Evolutionary conservation across 1,140 invertebrate genomes (phyloP).

Genomic region (Platyscapa corneri): DNA sequence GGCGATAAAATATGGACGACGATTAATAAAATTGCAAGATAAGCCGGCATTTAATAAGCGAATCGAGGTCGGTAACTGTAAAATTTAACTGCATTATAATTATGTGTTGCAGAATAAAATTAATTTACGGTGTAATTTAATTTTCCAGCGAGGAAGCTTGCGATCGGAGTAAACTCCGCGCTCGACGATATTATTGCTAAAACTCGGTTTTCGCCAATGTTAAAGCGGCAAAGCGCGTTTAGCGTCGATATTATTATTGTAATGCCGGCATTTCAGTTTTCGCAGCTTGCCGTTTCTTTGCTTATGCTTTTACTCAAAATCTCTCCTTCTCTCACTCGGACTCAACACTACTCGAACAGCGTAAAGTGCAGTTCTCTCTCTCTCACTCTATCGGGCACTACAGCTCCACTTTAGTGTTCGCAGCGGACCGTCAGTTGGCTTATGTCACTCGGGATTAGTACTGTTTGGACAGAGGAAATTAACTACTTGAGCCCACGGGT

Average conservation of each 20-base stretch:
- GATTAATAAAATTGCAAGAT: too few relatives aligned
- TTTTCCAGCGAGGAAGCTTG: not conserved
- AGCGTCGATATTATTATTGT: not conserved
- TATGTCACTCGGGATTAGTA: constrained; percentile 72
- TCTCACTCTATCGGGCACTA: constrained; percentile 13
- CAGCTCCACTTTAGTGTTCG: constrained; percentile 59
- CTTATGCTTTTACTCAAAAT: not conserved
- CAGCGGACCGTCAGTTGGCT: constrained; percentile 69
- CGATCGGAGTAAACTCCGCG: not conserved
- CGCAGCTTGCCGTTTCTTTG: not conserved
- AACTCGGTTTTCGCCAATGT: not conserved
- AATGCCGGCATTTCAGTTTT: not conserved
- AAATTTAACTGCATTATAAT: too few relatives aligned
- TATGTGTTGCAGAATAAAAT: too few relatives aligned
- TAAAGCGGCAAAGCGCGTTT: not conserved
- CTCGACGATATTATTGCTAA: not conserved
- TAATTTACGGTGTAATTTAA: not conserved
- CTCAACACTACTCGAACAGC: not conserved
- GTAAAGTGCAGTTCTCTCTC: not conserved
- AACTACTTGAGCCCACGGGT: constrained; percentile 62
- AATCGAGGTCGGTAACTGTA: too few relatives aligned
- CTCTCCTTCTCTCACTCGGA: too few relatives aligned
- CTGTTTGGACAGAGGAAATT: constrained; percentile 74
- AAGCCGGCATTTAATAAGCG: too few relatives aligned
- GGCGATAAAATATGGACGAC: too few relatives aligned